Evolutionary conservation across 2,113 vertebrate genomes (phyloP).

Genomic region (Lampris incognitus): DNA sequence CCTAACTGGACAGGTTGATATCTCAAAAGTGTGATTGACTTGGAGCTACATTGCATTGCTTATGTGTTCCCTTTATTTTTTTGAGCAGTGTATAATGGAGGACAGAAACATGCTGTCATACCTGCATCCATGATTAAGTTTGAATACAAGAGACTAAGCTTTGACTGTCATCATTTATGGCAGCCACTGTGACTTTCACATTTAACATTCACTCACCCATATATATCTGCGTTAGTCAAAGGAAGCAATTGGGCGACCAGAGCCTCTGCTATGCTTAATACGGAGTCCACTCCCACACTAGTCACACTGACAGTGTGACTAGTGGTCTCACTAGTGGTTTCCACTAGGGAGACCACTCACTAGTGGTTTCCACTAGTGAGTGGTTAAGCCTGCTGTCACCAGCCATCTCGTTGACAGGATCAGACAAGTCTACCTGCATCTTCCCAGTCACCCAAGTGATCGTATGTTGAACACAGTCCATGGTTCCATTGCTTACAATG

Average conservation of each 20-base stretch:
- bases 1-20: too few relatives aligned
- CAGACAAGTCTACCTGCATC: slow-evolving; percentile 77
- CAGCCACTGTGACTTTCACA: not conserved
- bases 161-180: not conserved
- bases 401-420: slow-evolving; percentile 77
- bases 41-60: too few relatives aligned
- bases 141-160: not conserved
- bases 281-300: slow-evolving; percentile 80
- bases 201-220: slow-evolving; percentile 75
- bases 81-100: too few relatives aligned
- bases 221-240: slow-evolving; percentile 80
- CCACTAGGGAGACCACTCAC: too few relatives aligned
- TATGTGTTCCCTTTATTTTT: too few relatives aligned
- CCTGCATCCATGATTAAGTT: not conserved
- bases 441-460: slow-evolving; percentile 81
- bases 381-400: slow-evolving; percentile 77
- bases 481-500: slow-evolving; percentile 79
- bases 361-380: slow-evolving; percentile 64
- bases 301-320: slow-evolving; percentile 71
- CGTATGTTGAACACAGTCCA: slow-evolving; percentile 78
- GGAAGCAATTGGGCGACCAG: slow-evolving; percentile 86
- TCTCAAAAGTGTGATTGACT: too few relatives aligned
- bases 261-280: slow-evolving; percentile 81
- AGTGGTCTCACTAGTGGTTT: too few relatives aligned
- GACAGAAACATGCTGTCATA: not conserved